Evolutionary conservation across 1,140 invertebrate species (phyloP), one percentile per base, ranked within the genome.

Genomic region (Drosophila suzukii): DNA sequence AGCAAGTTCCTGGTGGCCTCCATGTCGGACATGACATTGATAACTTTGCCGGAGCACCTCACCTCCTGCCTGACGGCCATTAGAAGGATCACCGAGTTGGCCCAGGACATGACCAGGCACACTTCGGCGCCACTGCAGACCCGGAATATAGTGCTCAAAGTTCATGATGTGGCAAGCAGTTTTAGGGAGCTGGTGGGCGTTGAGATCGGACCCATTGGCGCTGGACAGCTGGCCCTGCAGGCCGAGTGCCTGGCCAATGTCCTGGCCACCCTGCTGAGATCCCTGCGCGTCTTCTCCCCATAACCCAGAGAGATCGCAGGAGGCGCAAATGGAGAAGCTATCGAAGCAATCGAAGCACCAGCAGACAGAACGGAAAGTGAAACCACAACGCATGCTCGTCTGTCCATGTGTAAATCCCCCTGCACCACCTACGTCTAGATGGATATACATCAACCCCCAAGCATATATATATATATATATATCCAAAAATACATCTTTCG

Each of bases 1-100:
- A 97, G 96, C 8, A 97, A 98, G 75, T 93, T 96, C 41, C 93
- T 98, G 67, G 97, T 98, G 12, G 96, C 96, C 49, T 95, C 95
- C 50, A 95, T 97, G 84, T 96, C 96, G 0, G 94, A 95, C 58
- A 90, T 93, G 53, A 93, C 93, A 4, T 88, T 92, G 15, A 93
- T 93, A 2, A 93, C 93, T 68, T 81, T 94, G 50, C 93, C 95
- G 17, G 93, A 94, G 27, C 95, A 96, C 68, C 92, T 97, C 3
- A 94, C 95, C 0, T 94, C 95, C 61, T 97, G 96, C 80, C 92
- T 97, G 41, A 94, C 94, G 1, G 94, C 96, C 46, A 92, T 97
- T 6, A 93, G 96, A 8, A 90, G 94, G 39, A 93, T 96, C 24
- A 94, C 95, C 5, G 95, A 96, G 78, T 92, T 96, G 7, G 95